Conservation (phyloP, 1,140 invertebrate species). For the Meloidogyne chitwoodi region DNA sequence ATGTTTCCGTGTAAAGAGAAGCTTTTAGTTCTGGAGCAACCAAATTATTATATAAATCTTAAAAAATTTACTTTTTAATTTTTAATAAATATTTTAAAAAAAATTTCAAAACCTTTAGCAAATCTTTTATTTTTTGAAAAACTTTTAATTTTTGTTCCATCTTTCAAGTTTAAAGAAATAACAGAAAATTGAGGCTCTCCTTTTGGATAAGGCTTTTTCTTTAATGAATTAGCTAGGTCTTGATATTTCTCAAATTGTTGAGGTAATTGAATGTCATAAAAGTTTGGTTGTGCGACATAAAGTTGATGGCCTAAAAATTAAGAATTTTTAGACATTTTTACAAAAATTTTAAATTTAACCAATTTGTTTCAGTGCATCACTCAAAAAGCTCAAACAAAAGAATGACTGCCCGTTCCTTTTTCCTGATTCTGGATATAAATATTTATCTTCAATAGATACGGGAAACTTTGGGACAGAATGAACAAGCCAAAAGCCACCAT, state of each 20-base stretch:
- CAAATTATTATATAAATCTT: constrained; percentile 77
- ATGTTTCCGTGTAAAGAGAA: constrained; percentile 76
- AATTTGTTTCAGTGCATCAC: constrained; percentile 69
- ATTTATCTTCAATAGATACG: background rate
- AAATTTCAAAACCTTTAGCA: constrained; percentile 25
- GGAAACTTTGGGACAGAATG: constrained; percentile 80
- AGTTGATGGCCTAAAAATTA: constrained; percentile 27
- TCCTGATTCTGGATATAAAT: constrained; percentile 52
- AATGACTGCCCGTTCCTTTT: constrained; percentile 77
- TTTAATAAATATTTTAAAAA: background rate
- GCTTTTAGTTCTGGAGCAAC: constrained; percentile 72
- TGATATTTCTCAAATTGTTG: constrained; percentile 19
- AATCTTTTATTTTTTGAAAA: constrained; percentile 39
- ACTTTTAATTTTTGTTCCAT: constrained; percentile 24
- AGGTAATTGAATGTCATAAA: constrained; percentile 37
- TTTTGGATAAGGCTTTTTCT: constrained; percentile 13
- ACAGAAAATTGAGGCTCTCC: constrained; percentile 17
- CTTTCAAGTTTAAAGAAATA: background rate
- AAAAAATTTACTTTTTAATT: constrained; percentile 39
- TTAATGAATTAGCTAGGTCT: constrained; percentile 23
- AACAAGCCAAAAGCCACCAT: constrained; percentile 81
- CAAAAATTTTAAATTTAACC: constrained; percentile 60
- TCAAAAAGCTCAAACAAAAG: constrained; percentile 74
- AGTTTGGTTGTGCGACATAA: constrained; percentile 2
- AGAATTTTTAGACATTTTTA: too few species aligned